A percentile compares a stretch with the other conserved stretches of the same genome.
Evolutionary conservation across 2,888 invertebrate genomes (phyloP).

Genomic region (Sussaba pulchella): DNA sequence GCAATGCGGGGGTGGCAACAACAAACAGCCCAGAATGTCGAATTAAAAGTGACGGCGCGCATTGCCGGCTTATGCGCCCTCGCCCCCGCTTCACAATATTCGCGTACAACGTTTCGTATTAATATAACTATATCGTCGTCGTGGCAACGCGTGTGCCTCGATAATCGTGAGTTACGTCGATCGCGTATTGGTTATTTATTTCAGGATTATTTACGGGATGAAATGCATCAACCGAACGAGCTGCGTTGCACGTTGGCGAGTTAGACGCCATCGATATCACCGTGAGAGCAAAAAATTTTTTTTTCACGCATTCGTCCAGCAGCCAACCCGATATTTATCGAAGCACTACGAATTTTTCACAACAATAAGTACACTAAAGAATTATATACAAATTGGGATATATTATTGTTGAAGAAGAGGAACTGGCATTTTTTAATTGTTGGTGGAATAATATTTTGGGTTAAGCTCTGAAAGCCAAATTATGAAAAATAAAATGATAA

Average conservation of each 20-base stretch:
- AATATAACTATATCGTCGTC: constrained; percentile 57
- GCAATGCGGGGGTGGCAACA: constrained; percentile 2
- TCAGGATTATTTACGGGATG: constrained; percentile 63
- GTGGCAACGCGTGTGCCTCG: constrained; percentile 61
- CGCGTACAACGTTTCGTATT: constrained; percentile 35
- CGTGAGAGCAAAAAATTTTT: too few relatives aligned
- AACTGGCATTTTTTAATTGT: too few relatives aligned
- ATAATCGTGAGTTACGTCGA: constrained; percentile 82
- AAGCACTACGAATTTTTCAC: not conserved
- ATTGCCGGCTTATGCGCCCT: constrained; percentile 56
- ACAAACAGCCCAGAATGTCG: constrained; percentile 62
- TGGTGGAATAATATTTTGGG: too few relatives aligned
- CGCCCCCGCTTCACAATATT: constrained; percentile 66
- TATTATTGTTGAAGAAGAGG: too few relatives aligned
- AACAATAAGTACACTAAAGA: not conserved
- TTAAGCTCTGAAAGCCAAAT: too few relatives aligned
- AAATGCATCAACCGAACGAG: constrained; percentile 52
- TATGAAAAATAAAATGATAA: too few relatives aligned
- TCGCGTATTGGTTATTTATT: constrained; percentile 74
- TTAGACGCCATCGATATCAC: too few relatives aligned
- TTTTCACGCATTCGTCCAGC: constrained; percentile 16
- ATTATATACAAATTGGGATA: too few relatives aligned
- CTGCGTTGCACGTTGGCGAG: constrained; percentile 1
- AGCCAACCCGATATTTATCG: constrained; percentile 50
- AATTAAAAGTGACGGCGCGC: constrained; percentile 83